These are phyloP conservation scores for Anguilla japonica DNA, from an alignment of 2,113 vertebrate genomes.

Conservation along the genomic window DNA sequence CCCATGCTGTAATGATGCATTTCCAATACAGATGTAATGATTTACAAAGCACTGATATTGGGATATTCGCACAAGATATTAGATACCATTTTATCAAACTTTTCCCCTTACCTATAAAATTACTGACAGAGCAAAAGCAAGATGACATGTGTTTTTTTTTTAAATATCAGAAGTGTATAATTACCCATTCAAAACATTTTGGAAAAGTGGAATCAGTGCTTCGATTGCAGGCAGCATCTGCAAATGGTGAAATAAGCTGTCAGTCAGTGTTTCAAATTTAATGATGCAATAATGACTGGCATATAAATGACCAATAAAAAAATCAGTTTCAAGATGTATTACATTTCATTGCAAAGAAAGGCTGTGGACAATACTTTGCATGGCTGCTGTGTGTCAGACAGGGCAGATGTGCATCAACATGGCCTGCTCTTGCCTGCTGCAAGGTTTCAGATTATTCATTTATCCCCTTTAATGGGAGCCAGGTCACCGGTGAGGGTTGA, in stretches of 20 bases:
- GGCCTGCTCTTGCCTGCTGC: neutral
- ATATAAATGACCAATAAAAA: conserved; percentile 27
- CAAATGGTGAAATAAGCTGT: too few species aligned
- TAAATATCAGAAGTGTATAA: too few species aligned
- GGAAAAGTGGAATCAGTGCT: too few species aligned
- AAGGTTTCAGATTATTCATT: conserved; percentile 24
- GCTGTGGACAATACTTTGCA: conserved; percentile 26
- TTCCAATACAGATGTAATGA: neutral
- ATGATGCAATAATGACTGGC: neutral
- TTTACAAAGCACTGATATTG: too few species aligned
- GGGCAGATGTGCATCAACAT: neutral
- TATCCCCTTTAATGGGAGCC: neutral
- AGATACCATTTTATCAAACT: neutral
- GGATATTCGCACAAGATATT: too few species aligned
- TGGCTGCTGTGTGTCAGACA: neutral
- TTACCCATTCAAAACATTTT: neutral
- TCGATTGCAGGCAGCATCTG: too few species aligned
- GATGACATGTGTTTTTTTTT: too few species aligned
- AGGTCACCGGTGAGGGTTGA: conserved; percentile 26
- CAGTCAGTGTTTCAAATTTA: neutral
- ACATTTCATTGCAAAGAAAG: neutral
- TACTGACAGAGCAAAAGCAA: too few species aligned
- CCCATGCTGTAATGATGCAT: neutral
- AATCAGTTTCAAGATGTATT: neutral
- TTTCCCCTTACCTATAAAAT: neutral